These are phyloP conservation scores for Proisotoma minuta DNA, from an alignment of 2,888 invertebrate species.

Conservation along the genomic window DNA sequence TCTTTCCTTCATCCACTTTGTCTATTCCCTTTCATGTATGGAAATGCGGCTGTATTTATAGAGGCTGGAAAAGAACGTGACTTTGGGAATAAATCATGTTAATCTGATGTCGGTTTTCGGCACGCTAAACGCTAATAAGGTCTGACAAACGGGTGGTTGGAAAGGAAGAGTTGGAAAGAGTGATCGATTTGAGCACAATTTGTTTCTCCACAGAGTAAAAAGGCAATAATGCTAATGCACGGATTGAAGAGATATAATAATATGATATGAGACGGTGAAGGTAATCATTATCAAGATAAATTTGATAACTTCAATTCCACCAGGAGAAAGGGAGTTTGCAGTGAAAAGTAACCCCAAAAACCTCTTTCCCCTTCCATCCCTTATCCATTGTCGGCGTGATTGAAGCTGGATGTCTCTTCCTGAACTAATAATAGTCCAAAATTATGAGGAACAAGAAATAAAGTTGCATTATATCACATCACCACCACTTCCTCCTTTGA, in stretches of 20 bases:
- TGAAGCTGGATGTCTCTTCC: no score
- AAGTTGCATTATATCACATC: no score
- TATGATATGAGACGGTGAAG: neutral
- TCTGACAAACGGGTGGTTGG: constrained; percentile 5
- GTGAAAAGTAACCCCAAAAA: no score
- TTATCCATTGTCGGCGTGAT: no score
- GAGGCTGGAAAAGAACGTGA: neutral
- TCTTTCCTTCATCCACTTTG: no score
- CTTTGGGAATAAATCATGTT: constrained; percentile 15
- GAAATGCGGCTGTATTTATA: neutral
- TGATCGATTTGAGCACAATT: constrained; percentile 9
- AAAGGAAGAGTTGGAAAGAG: no score
- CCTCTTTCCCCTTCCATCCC: no score
- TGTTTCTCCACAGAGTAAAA: neutral
- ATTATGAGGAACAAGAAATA: no score
- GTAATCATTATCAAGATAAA: constrained; percentile 8
- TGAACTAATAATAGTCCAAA: no score
- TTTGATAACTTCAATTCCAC: constrained; percentile 3
- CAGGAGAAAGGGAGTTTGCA: no score
- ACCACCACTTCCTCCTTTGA: no score
- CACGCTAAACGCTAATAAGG: constrained; percentile 13
- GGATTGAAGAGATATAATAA: neutral
- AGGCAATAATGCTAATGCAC: constrained; percentile 14
- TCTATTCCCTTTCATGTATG: no score
- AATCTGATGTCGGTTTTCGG: constrained; percentile 11